Percentiles rank a stretch among this genome's conserved stretches.
phyloP scores from a whole-genome alignment of 2,797 vertebrate genomes.

The Huso huso region DNA sequence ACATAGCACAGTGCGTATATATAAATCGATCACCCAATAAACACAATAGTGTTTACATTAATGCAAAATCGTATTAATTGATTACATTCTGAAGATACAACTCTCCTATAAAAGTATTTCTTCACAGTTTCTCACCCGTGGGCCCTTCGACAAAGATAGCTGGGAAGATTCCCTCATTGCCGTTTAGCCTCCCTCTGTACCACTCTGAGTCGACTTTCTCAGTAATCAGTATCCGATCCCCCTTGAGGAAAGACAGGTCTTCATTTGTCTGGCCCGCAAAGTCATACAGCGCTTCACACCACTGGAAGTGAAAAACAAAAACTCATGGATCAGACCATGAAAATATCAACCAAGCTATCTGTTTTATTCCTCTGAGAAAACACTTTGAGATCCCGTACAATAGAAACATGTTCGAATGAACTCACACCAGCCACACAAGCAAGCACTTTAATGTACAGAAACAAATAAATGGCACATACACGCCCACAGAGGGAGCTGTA shows the following conservation, averaged over 20 bases:
- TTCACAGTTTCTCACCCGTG: slow-evolving; percentile 42
- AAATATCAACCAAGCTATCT: background rate
- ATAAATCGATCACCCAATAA: too few species aligned
- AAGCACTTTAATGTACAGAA: slow-evolving; percentile 31
- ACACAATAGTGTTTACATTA: too few species aligned
- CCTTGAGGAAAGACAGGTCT: slow-evolving; percentile 76
- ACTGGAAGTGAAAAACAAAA: slow-evolving; percentile 36
- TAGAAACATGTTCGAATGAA: too few species aligned
- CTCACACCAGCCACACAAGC: slow-evolving; percentile 10
- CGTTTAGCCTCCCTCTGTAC: slow-evolving; percentile 70
- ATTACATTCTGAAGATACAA: too few species aligned
- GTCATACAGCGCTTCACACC: slow-evolving; percentile 76
- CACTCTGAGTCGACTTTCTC: slow-evolving; percentile 66
- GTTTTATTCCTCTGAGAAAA: slow-evolving; percentile 8
- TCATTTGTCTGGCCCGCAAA: slow-evolving; percentile 77
- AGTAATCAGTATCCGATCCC: slow-evolving; percentile 68
- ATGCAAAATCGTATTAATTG: too few species aligned
- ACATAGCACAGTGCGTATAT: too few species aligned
- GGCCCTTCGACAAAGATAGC: slow-evolving; percentile 61
- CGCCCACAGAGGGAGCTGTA: background rate
- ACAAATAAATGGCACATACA: slow-evolving; percentile 7
- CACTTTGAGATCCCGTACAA: too few species aligned
- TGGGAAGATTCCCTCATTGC: slow-evolving; percentile 75
- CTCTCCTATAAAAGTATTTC: too few species aligned
- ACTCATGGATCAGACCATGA: slow-evolving; percentile 14